Base-by-base conservation (phyloP, 92 coral and sea anemone genomes). In the Epizoanthus stellaris region DNA sequence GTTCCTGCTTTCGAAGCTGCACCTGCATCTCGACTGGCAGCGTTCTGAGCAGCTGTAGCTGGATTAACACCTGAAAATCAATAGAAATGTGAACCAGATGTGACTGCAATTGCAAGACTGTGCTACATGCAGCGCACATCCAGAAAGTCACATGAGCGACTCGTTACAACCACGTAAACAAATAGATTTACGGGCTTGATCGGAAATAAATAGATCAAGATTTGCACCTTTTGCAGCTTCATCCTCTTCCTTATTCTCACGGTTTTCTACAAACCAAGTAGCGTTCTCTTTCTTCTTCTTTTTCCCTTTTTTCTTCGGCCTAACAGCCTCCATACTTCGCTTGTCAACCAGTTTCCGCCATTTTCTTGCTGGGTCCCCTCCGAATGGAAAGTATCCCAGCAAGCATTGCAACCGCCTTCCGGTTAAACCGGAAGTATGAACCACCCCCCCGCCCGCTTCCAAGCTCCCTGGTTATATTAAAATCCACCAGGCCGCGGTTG, bases 311-410 rank as follows among this genome's bases (percentile, higher is more conserved):
- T 89, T 93, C 87, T 87, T 91, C 19, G 98, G 95, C 81, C 91
- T 95, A 21, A 90, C 97, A 23, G 98, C 99, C 86, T 97, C 99
- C 98, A 95, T 95, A 43, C 59, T 79, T 63, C 61, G 4, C 45
- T 25, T 30, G 23, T 79, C 83, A 79, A 9, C 83, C 83, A 19
- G 83, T 63, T 79, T 79, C 72, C 83, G 47, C 83, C 83, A 79
- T 79, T 43, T 62, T 79, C 71, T 63, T 45, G 15, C 3, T 15
- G 64, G 72, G 59, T 20, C 0, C 20, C 70, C 63, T 61, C 63
- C 36, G 8, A 62, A 23, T 79, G 83, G 71, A 43, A 63, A 72
- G 49, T 14, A 21, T 79, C 83, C 83, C 83, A 79, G 72, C 45
- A 79, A 62, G 73, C n/a, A 40, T 62, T 62, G 73, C 81, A 45